Base-by-base conservation (phyloP, 1,140 invertebrate species). In the Pachyrhynchus sulphureomaculatus region DNA sequence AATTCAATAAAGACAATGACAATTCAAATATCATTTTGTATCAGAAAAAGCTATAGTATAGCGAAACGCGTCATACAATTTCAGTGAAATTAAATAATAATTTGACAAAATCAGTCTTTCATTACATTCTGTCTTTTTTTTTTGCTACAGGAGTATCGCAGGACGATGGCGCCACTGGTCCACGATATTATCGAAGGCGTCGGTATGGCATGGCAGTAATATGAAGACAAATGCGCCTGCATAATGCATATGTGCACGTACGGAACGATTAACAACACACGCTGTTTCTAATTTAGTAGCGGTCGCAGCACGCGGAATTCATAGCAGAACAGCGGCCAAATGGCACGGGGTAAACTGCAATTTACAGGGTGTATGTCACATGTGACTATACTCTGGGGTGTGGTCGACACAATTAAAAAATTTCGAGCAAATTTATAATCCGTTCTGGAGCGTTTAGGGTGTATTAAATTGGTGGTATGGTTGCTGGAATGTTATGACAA, bases 181-280 rank as follows among this genome's bases (percentile, higher is more conserved):
- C 13, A 33, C 36, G 47, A 60, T 60, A 26, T 49, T 60, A 52
- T 60, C 57, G 47, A 60, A 60, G 57, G 47, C 57, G 57, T 52
- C 45, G 36, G 32, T n/a, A n/a, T 33, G 39, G 26, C 41, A 45
- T 54, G 59, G 49, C 51, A 51, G 47, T 37, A 62, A 62, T 54
- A 54, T 54, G 44, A 54, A 62, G 59, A 62, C 49, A 62, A 62
- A 62, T 62, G 49, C 37, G 32, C 49, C 51, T 54, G 59, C 59
- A 62, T 62, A 54, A 62, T 62, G 59, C 59, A 62, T 62, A 54
- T 62, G 59, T 62, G 59, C 59, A 62, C 47, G 51, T 54, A 47
- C 21, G 51, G 49, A 47, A 54, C 59, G 37, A 62, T 62, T 62
- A 62, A 62, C 59, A 62, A 41, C 59, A 62, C 59, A 62, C 59